Conservation (phyloP, 2,888 invertebrate genomes). For the Cataglyphis altisquamis region DNA sequence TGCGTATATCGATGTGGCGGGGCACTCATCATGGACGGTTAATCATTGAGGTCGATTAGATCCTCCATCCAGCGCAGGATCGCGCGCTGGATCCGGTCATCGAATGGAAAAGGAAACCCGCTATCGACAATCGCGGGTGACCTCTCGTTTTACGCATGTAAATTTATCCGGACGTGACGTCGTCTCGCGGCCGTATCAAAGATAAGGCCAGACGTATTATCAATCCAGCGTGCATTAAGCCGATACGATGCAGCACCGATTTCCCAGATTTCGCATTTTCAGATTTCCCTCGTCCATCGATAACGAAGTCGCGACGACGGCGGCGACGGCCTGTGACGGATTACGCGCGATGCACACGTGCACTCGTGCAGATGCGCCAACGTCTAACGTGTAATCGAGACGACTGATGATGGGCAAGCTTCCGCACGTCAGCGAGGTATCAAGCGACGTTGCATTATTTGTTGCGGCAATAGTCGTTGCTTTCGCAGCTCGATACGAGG, state of each 20-base stretch:
- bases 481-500: neutral
- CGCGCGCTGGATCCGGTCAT: conserved; percentile 45
- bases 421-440: conserved; percentile 38
- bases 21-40: conserved; percentile 25
- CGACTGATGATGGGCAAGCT: neutral
- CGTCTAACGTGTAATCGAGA: conserved; percentile 36
- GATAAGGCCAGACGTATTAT: conserved; percentile 82
- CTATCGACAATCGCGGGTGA: conserved; percentile 74
- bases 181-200: conserved; percentile 74
- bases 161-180: conserved; percentile 86
- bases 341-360: conserved; percentile 26
- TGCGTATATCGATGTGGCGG: conserved; percentile 9
- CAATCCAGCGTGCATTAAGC: conserved; percentile 82
- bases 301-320: conserved; percentile 28
- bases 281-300: conserved; percentile 66
- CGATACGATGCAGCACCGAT: conserved; percentile 70
- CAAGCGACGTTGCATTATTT: conserved; percentile 27
- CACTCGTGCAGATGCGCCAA: conserved; percentile 16
- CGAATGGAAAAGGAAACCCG: conserved; percentile 78
- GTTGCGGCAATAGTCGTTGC: conserved; percentile 38
- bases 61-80: conserved; percentile 47
- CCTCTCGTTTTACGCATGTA: conserved; percentile 83
- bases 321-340: neutral
- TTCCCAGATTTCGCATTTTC: conserved; percentile 76
- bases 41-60: conserved; percentile 53